Base-by-base conservation (phyloP, 2,113 vertebrate genomes). In the Ondatra zibethicus region DNA sequence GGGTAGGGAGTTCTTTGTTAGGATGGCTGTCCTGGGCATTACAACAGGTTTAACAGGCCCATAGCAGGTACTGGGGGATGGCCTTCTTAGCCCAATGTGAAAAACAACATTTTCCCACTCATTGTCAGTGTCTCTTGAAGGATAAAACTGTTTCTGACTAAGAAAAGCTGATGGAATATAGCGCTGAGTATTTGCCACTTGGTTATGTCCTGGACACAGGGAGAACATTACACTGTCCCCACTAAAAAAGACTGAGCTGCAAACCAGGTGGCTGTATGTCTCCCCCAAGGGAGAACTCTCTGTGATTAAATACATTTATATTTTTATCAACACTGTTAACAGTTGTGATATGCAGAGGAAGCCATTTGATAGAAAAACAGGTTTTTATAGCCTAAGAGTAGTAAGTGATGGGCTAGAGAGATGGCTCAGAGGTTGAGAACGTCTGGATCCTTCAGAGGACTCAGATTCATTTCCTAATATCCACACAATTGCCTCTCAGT, bases 31-130 rank as follows among this genome's bases (percentile, higher is more conserved):
- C 21, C 25, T 39, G 9, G 25, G 11, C 13, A 1, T 21, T 1
- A 2, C 1, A 10, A 39, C 3, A 5, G 3, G 29, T 31, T 55
- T 17, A 3, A 14, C 16, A 21, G 21, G 14, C 2, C 42, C 52
- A 39, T 10, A 45, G 21, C 42, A 72, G 88, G n/a, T 6, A 23
- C n/a, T 42, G 3, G 25, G n/a, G 12, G 23, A 45, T 27, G 23
- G 52, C 33, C 73, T 70, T 0, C 9, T 36, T 29, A 5, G 0
- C 3, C 31, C 55, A 33, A 1, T 25, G 2, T 16, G 72, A 89
- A 31, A 81, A 21, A 12, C 50, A 42, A 12, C 52, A 36, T 42
- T 31, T 52, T 13, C 86, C 27, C 50, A 45, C 82, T 12, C 0
- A 0, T 31, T 2, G 27, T 19, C 63, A 45, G 36, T 27, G 25